These are phyloP conservation scores for Emydoidea blandingii DNA, from an alignment of 2,797 vertebrate species.

Conservation along the genomic window DNA sequence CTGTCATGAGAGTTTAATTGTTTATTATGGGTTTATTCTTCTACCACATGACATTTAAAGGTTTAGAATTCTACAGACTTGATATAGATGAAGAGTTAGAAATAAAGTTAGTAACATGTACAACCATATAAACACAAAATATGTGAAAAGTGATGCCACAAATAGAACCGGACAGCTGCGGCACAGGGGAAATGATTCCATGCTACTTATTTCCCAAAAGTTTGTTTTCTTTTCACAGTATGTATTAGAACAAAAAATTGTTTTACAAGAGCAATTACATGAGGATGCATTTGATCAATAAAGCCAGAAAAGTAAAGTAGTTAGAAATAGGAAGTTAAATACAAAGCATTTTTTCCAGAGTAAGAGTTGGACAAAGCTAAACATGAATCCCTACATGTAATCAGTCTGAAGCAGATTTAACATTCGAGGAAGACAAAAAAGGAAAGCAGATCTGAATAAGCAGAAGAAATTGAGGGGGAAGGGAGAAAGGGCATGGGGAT, in stretches of 20 bases:
- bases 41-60: background rate
- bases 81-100: background rate
- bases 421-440: background rate
- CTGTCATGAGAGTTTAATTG: accelerated
- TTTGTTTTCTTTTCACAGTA: background rate
- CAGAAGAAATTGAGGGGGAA: background rate
- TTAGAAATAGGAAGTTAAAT: background rate
- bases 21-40: background rate
- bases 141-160: background rate
- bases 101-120: background rate
- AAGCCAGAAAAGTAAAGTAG: background rate
- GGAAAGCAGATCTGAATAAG: background rate
- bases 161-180: background rate
- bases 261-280: background rate
- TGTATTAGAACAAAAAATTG: background rate
- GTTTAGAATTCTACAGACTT: background rate
- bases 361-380: background rate
- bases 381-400: background rate
- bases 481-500: background rate
- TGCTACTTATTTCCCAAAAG: background rate
- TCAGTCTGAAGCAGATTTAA: background rate
- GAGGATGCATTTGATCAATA: background rate
- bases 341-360: background rate
- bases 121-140: accelerated
- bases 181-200: background rate